Evolutionary conservation across 2,888 invertebrate genomes (phyloP).

Genomic region (Drosophila prolongata): DNA sequence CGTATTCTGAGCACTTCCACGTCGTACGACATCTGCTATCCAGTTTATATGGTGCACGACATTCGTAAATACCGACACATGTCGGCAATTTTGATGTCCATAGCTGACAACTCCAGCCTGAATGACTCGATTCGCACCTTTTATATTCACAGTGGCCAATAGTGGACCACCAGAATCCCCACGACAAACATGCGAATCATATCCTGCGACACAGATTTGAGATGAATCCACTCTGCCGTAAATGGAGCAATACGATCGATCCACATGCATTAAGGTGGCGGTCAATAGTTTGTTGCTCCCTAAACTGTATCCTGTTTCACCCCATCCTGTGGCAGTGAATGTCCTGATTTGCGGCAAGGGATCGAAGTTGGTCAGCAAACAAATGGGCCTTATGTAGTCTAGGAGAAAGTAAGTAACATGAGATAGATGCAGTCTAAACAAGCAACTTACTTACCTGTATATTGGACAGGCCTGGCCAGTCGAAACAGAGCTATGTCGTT

Average conservation of each 20-base stretch:
- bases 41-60: not conserved
- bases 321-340: constrained; percentile 4
- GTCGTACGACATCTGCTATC: not conserved
- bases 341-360: not conserved
- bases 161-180: constrained; percentile 14
- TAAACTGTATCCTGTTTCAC: not conserved
- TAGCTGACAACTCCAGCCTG: constrained; percentile 9
- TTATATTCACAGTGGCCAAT: not conserved
- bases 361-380: constrained; percentile 7
- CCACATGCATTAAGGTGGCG: not conserved
- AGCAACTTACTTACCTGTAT: not conserved
- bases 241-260: not conserved
- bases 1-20: too few relatives aligned
- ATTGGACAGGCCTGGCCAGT: not conserved
- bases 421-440: rapidly evolving
- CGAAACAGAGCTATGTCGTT: constrained; percentile 12
- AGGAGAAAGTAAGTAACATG: not conserved
- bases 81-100: not conserved
- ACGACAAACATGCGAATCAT: not conserved
- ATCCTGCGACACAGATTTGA: constrained; percentile 6
- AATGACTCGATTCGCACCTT: not conserved
- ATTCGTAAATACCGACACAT: not conserved
- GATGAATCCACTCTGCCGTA: not conserved
- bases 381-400: constrained; percentile 4
- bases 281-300: not conserved